These are phyloP conservation scores for Spizaetus ornatus DNA, from an alignment of 2,113 vertebrate genomes.

Conservation along the genomic window DNA sequence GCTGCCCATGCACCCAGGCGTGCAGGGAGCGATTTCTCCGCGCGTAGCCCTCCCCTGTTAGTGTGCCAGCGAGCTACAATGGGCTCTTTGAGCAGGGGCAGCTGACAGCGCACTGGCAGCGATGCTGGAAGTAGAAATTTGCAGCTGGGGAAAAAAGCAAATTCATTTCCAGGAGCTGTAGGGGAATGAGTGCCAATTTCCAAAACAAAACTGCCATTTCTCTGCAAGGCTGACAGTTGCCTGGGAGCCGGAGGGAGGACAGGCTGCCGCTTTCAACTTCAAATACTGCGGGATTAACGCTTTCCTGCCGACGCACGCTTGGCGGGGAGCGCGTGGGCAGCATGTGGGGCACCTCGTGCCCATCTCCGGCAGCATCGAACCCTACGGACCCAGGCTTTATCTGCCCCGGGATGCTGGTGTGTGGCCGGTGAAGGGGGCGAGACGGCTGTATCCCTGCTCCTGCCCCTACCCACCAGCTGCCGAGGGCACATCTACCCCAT, in stretches of 20 bases:
- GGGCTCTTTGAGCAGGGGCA: slow-evolving; percentile 78
- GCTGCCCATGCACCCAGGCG: background rate
- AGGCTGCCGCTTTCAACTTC: slow-evolving; percentile 47
- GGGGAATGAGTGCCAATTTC: slow-evolving; percentile 71
- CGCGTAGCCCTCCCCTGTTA: slow-evolving; percentile 5
- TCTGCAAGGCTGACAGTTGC: slow-evolving; percentile 67
- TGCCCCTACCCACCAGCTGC: background rate
- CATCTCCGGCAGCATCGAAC: background rate
- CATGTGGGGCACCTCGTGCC: rapidly evolving
- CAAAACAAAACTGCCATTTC: slow-evolving; percentile 78
- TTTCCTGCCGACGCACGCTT: background rate
- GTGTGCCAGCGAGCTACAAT: slow-evolving; percentile 68
- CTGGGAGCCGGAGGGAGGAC: slow-evolving; percentile 67
- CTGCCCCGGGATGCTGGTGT: rapidly evolving
- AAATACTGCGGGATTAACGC: slow-evolving; percentile 4
- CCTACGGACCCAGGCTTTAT: rapidly evolving
- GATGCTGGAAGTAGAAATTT: slow-evolving; percentile 67
- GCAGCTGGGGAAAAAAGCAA: slow-evolving; percentile 73
- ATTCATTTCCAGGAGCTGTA: slow-evolving; percentile 74
- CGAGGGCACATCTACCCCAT: background rate
- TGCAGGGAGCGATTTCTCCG: slow-evolving; percentile 20
- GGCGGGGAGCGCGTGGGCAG: background rate
- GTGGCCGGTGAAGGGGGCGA: rapidly evolving
- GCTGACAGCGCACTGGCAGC: slow-evolving; percentile 71
- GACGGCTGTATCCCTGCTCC: background rate